Evolutionary conservation across 2,113 vertebrate species (phyloP).

Genomic region (Tichodroma muraria): DNA sequence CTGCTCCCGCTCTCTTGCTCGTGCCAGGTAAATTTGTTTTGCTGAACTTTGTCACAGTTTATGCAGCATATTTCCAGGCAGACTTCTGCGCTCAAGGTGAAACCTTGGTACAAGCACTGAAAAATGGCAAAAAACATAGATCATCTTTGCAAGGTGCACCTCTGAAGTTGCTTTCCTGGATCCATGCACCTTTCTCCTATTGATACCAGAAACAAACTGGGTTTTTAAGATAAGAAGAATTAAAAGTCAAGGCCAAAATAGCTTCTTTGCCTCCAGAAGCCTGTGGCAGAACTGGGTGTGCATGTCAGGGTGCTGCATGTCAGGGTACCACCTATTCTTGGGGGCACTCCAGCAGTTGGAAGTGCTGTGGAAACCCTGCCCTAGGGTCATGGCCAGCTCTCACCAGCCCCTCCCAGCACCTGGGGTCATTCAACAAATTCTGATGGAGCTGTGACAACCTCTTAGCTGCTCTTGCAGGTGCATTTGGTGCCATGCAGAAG

Average conservation of each 20-base stretch:
- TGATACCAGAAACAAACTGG: neutral
- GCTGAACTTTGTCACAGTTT: constrained; percentile 1
- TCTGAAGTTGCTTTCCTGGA: neutral
- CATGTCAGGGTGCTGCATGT: neutral
- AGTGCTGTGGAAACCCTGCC: neutral
- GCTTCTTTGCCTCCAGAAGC: neutral
- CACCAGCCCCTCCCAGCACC: neutral
- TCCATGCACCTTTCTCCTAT: neutral
- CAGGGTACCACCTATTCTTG: neutral
- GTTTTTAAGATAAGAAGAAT: neutral
- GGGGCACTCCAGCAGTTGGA: neutral
- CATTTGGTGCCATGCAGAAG: neutral
- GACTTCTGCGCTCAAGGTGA: constrained; percentile 3
- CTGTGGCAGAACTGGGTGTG: neutral
- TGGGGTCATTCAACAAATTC: neutral
- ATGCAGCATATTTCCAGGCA: neutral
- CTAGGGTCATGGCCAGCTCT: rapidly evolving
- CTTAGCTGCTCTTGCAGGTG: neutral
- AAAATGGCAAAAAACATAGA: neutral
- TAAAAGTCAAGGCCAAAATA: neutral
- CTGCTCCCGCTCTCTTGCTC: neutral
- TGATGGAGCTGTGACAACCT: neutral
- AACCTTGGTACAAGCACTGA: neutral
- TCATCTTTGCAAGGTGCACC: neutral
- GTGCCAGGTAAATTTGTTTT: constrained; percentile 49